phyloP scores from a whole-genome alignment of 1,140 invertebrate genomes.

The Coptotermes formosanus region DNA sequence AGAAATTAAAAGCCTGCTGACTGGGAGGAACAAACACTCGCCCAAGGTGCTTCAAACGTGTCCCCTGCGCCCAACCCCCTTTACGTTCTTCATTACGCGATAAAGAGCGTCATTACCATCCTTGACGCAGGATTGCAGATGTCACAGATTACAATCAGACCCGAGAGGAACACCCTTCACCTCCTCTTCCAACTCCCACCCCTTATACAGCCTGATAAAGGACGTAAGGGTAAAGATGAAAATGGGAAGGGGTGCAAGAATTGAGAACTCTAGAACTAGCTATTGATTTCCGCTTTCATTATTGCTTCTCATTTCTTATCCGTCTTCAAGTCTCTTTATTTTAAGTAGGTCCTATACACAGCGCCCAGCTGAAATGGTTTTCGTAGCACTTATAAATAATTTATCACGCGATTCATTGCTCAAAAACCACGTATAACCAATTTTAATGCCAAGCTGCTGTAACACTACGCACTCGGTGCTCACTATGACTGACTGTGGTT shows the following conservation, averaged over 20 bases:
- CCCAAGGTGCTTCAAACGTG: background rate
- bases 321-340: background rate
- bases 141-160: slow-evolving; percentile 37
- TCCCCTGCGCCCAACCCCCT: background rate
- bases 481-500: too few relatives aligned
- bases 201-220: background rate
- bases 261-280: slow-evolving; percentile 13
- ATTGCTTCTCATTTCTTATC: slow-evolving; percentile 23
- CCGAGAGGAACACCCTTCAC: background rate
- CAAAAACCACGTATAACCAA: background rate
- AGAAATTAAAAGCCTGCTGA: background rate
- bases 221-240: slow-evolving; percentile 1
- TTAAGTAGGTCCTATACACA: slow-evolving; percentile 4
- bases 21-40: background rate
- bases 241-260: slow-evolving; percentile 22
- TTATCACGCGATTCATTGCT: background rate
- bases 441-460: background rate
- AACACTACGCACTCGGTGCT: too few relatives aligned
- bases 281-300: slow-evolving; percentile 27
- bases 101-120: slow-evolving; percentile 37
- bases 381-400: slow-evolving; percentile 9
- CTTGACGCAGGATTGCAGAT: slow-evolving; percentile 37
- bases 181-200: background rate
- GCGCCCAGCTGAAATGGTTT: background rate
- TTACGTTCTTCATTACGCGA: slow-evolving; percentile 36